Evolutionary conservation across 2,113 vertebrate species (phyloP), one percentile per base, ranked within the genome.

Genomic region (Alces alces): DNA sequence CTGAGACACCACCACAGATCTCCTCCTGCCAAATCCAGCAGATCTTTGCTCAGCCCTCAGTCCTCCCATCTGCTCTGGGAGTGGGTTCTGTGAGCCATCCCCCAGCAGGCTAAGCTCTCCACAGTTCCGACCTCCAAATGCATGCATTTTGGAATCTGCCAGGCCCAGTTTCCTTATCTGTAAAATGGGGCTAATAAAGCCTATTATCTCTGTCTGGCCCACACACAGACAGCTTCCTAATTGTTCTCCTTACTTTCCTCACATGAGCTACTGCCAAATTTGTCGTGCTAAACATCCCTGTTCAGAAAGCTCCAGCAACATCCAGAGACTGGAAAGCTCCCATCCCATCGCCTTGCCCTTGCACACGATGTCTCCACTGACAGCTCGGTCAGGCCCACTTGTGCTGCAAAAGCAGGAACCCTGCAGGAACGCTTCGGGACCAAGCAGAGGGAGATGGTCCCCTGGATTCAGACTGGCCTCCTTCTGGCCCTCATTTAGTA

Each of bases 101-200:
- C 30, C 21, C 33, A 78, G 57, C 6, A 0, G 43, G 36, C 2
- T 4, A 54, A 15, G 13, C 15, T 3, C 7, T 5, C 36, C 4
- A 17, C 13, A 19, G 36, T 54, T 57, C 79, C 86, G 70, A 33
- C 73, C 85, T 91, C 50, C 54, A 64, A 78, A 45, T 8, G 36
- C 28, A 52, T 60, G 8, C 1, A 0, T 36, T 78, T 36, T 52
- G 13, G 85, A 94, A 58, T 17, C 92, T 12, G 7, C 57, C 16
- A 17, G 45, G 14, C 66, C 61, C 88, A 94, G 87, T 86, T 57
- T 96, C 66, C 95, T 97, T 97, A 96, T 97, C 95, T 97, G 57
- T 88, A 66, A 96, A 97, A 93, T 73, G 88, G 97, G 61, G 79
- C 70, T 95, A 84, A 95, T 83, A 94, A 92, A 95, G 78, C 78